Evolutionary conservation across 2,888 invertebrate species (phyloP).

Genomic region (Acrocyrtus sp.): DNA sequence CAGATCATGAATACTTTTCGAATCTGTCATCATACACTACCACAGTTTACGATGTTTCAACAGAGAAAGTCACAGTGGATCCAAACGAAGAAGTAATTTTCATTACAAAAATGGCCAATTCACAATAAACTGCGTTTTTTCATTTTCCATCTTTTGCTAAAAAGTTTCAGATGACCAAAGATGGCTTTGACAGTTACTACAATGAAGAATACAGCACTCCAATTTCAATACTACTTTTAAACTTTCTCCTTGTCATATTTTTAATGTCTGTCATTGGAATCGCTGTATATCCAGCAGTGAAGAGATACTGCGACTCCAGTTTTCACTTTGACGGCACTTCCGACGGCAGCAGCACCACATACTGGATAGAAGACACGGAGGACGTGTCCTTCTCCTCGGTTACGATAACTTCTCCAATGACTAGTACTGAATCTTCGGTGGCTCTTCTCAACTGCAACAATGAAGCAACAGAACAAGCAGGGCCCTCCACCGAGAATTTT

Average conservation of each 20-base stretch:
- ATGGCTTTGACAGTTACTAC: neutral
- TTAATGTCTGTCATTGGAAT: slow-evolving; percentile 31
- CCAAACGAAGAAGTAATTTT: too few relatives aligned
- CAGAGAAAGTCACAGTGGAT: too few relatives aligned
- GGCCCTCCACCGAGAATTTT: too few relatives aligned
- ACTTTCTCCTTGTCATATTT: slow-evolving; percentile 22
- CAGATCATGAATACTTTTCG: too few relatives aligned
- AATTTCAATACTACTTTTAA: slow-evolving; percentile 14
- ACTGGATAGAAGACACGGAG: slow-evolving; percentile 36
- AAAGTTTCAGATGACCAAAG: too few relatives aligned
- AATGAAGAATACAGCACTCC: slow-evolving; percentile 18
- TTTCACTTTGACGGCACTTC: neutral
- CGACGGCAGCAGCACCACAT: neutral
- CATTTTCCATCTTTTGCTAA: too few relatives aligned
- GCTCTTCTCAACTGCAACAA: neutral
- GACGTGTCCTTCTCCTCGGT: too few relatives aligned
- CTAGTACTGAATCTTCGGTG: neutral
- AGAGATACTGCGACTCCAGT: slow-evolving; percentile 23
- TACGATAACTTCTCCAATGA: neutral
- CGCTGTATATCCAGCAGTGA: slow-evolving; percentile 30
- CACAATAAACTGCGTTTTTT: too few relatives aligned
- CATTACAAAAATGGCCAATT: too few relatives aligned
- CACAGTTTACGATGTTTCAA: too few relatives aligned
- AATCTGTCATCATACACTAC: too few relatives aligned
- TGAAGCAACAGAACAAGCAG: too few relatives aligned